Conservation (phyloP, 2,797 vertebrate species). For the Otolemur crassicaudatus region DNA sequence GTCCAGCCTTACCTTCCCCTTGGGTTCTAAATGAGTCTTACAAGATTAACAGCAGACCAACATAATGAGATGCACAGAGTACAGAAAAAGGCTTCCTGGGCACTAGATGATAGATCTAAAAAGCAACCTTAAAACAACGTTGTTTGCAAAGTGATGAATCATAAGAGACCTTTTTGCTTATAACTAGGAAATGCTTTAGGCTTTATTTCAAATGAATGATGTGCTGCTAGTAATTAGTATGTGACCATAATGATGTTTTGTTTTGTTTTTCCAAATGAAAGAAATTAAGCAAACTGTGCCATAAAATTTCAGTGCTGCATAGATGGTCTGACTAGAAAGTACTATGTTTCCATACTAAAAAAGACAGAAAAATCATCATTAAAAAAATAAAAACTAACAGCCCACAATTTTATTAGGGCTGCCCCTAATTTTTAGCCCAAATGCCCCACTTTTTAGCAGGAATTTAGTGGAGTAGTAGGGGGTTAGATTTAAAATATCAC, state of each 20-base stretch:
- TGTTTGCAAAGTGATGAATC: conserved; percentile 63
- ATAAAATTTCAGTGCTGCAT: conserved; percentile 70
- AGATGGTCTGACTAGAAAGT: conserved; percentile 54
- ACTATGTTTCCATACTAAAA: neutral
- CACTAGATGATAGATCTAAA: conserved; percentile 52
- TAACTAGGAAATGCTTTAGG: conserved; percentile 65
- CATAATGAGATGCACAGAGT: conserved; percentile 22
- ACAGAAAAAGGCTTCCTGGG: conserved; percentile 10
- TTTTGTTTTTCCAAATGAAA: conserved; percentile 72
- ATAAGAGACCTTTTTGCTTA: conserved; percentile 70
- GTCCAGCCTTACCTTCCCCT: neutral
- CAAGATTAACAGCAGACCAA: neutral
- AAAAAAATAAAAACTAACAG: neutral
- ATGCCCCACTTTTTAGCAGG: neutral
- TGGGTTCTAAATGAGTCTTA: neutral
- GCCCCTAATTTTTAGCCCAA: neutral
- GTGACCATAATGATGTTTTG: conserved; percentile 70
- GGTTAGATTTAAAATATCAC: conserved; percentile 8
- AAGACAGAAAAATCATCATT: neutral
- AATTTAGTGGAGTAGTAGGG: neutral
- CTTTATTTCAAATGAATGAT: conserved; percentile 77
- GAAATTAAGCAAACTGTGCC: conserved; percentile 73
- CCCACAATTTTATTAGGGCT: neutral
- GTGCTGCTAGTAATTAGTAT: conserved; percentile 73
- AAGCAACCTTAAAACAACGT: conserved; percentile 60